These are phyloP conservation scores for Oxyura jamaicensis DNA, from an alignment of 2,113 vertebrate species.

Conservation along the genomic window DNA sequence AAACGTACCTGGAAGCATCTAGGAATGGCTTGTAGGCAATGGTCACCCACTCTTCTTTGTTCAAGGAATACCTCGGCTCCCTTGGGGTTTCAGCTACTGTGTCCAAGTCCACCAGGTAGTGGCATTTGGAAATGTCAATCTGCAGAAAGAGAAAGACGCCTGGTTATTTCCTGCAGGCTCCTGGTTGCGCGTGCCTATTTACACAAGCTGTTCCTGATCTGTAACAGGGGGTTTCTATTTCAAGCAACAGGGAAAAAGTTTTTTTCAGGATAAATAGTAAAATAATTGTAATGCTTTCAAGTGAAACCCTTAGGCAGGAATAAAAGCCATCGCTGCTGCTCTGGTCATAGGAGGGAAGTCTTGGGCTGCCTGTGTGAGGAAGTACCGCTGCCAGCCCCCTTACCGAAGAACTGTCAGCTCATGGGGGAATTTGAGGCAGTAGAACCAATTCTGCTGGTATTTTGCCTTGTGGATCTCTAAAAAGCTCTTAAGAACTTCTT, in stretches of 20 bases:
- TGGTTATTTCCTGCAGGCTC: not conserved
- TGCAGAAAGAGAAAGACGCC: slow-evolving; percentile 55
- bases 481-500: not conserved
- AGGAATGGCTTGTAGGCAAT: slow-evolving; percentile 93
- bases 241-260: not conserved
- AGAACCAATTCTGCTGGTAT: not conserved
- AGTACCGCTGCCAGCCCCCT: not conserved
- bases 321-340: not conserved
- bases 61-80: slow-evolving; percentile 89
- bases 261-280: not conserved
- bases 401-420: not conserved
- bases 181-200: not conserved
- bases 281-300: not conserved
- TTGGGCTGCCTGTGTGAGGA: not conserved
- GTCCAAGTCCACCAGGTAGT: slow-evolving; percentile 95
- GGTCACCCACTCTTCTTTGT: slow-evolving; percentile 89
- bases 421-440: not conserved
- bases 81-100: slow-evolving; percentile 76
- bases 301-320: not conserved
- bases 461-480: not conserved
- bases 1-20: slow-evolving; percentile 87
- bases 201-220: not conserved
- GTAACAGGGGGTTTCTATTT: not conserved
- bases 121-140: slow-evolving; percentile 92
- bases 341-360: not conserved